Conservation (phyloP, 2,888 invertebrate species). For the Oscheius onirici region DNA sequence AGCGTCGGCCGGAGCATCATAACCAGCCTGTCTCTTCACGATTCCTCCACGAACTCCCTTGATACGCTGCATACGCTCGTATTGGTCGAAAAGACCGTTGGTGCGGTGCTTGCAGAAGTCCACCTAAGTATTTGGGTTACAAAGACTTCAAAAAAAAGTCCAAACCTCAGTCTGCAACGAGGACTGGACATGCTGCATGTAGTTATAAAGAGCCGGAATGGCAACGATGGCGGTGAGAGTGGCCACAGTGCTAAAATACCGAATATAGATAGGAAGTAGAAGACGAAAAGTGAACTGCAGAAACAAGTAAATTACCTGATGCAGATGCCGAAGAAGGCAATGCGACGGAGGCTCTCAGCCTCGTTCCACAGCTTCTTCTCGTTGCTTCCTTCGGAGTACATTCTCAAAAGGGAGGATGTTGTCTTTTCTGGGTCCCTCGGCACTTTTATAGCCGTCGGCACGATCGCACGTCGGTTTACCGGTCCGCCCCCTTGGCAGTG, state of each 20-base stretch:
- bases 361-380: conserved; percentile 60
- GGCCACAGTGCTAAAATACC: conserved; percentile 63
- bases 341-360: conserved; percentile 59
- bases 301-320: conserved; percentile 47
- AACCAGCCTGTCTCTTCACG: conserved; percentile 60
- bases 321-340: conserved; percentile 64
- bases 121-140: conserved; percentile 42
- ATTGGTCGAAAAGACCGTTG: conserved; percentile 61
- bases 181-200: conserved; percentile 70
- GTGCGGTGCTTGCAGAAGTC: conserved; percentile 66
- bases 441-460: conserved; percentile 29
- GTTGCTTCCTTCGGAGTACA: conserved; percentile 38
- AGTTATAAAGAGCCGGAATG: conserved; percentile 70
- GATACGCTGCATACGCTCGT: conserved; percentile 57
- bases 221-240: conserved; percentile 67
- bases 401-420: conserved; percentile 16
- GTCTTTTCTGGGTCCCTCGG: neutral
- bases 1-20: conserved; percentile 47
- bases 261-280: neutral
- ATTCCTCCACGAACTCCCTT: conserved; percentile 63
- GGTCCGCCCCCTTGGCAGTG: conserved; percentile 29
- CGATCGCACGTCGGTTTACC: conserved; percentile 37
- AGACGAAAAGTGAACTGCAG: neutral
- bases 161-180: conserved; percentile 65
- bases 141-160: neutral